Evolutionary conservation across 2,888 invertebrate genomes (phyloP), one percentile per base, ranked within the genome.

Genomic region (Camptogramma bilineatum): DNA sequence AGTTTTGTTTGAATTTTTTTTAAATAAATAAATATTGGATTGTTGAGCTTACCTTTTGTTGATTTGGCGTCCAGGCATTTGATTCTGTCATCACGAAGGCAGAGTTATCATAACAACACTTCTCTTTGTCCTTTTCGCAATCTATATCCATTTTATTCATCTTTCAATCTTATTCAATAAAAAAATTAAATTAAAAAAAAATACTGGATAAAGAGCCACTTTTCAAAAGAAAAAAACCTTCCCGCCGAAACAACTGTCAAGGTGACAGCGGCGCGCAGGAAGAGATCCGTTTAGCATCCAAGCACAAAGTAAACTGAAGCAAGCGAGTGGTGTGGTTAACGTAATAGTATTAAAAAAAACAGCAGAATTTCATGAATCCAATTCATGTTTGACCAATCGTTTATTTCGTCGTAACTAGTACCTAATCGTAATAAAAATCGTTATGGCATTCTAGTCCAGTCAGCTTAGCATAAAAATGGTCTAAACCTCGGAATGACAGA

Each of bases 21-120:
- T 34, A 7, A 13, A 2, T 34, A 34, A 7, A 4, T 34, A 10
- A 4, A 4, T 34, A 34, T 34, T 34, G 34, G n/a, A 13, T 19
- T 19, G 13, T 16, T 16, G 16, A 44, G 34, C 62, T 58, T n/a
- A 66, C 66, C 42, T 62, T 62, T 85, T 48, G 48, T 84, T 84
- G 73, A 64, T 74, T 73, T 51, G 74, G 64, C 62, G 74, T 75
- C 83, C 81, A 85, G 59, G 79, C 71, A 76, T 83, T 82, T 76
- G 88, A 87, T 70, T 91, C 92, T 4, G 87, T 82, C 78, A 87
- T 79, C 69, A 87, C 84, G 77, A 88, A 92, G 50, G 84, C 93
- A 8, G 84, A 78, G 73, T 92, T 92, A 68, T 88, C 88, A 65
- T 86, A 90, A 64, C 85, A 80, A 73, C 80, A 77, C 68, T 83